These are phyloP conservation scores for Drosophila picticornis DNA, from an alignment of 2,888 invertebrate species.

Conservation along the genomic window DNA sequence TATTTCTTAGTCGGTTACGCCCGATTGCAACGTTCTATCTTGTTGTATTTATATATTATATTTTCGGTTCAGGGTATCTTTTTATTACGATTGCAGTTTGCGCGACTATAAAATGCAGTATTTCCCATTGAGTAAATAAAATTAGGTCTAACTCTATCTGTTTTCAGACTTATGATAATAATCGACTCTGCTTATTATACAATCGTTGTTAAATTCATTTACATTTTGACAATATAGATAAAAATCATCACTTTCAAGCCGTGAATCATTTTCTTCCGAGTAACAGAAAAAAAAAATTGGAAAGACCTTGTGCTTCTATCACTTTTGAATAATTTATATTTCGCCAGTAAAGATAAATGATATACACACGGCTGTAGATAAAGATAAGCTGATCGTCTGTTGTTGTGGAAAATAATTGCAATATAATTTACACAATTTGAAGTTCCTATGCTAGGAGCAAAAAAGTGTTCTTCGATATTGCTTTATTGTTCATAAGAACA, in stretches of 20 bases:
- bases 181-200: neutral
- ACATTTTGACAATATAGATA: neutral
- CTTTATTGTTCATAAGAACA: slow-evolving; percentile 32
- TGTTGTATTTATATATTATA: neutral
- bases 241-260: neutral
- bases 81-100: neutral
- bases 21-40: neutral
- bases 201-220: neutral
- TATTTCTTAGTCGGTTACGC: neutral
- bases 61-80: neutral
- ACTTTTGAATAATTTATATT: neutral
- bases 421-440: neutral
- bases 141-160: neutral
- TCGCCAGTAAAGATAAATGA: slow-evolving; percentile 6
- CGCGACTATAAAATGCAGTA: neutral
- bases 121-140: neutral
- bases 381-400: slow-evolving; percentile 9
- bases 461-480: slow-evolving; percentile 39
- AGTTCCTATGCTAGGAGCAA: slow-evolving; percentile 9
- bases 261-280: slow-evolving; percentile 1
- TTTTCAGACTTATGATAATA: neutral
- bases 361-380: slow-evolving; percentile 11
- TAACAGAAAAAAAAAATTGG: neutral
- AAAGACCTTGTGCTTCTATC: neutral
- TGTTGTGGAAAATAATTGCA: neutral